These are phyloP conservation scores for Cladopsammia gracilis DNA, from an alignment of 64 coral and sea anemone species.

Conservation along the genomic window DNA sequence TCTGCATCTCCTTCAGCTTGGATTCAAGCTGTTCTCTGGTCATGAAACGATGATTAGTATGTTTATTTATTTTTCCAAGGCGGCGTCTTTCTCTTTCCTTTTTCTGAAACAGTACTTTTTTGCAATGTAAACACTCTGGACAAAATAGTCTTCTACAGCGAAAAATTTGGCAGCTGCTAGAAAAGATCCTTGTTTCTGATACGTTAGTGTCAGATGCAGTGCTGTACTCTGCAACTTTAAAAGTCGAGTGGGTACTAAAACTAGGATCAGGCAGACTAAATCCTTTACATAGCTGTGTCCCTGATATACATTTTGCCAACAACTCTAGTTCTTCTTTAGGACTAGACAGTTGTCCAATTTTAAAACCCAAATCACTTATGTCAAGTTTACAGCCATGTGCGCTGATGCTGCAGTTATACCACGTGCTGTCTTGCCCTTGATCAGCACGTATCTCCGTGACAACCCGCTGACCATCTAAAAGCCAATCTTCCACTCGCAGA, in stretches of 20 bases:
- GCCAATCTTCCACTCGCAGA: background rate
- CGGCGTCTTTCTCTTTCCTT: background rate
- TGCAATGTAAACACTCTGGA: background rate
- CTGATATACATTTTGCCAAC: background rate
- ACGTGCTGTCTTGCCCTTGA: background rate
- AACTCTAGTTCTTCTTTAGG: background rate
- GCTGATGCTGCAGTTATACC: background rate
- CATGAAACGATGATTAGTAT: background rate
- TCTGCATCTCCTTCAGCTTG: background rate
- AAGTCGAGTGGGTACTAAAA: background rate
- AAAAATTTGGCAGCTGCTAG: background rate
- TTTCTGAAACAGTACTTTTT: background rate
- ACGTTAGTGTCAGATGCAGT: background rate
- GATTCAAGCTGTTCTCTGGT: background rate
- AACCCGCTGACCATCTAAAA: background rate
- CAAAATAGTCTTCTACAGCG: background rate
- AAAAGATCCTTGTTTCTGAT: background rate
- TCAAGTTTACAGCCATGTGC: background rate
- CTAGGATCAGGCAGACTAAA: background rate
- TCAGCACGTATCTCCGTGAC: background rate
- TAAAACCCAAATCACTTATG: background rate
- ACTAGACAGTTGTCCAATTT: background rate
- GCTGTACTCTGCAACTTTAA: background rate
- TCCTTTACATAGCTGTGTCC: background rate
- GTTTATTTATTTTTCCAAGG: background rate